These are phyloP conservation scores for Cisticola juncidis DNA, from an alignment of 2,113 vertebrate species.

Conservation along the genomic window DNA sequence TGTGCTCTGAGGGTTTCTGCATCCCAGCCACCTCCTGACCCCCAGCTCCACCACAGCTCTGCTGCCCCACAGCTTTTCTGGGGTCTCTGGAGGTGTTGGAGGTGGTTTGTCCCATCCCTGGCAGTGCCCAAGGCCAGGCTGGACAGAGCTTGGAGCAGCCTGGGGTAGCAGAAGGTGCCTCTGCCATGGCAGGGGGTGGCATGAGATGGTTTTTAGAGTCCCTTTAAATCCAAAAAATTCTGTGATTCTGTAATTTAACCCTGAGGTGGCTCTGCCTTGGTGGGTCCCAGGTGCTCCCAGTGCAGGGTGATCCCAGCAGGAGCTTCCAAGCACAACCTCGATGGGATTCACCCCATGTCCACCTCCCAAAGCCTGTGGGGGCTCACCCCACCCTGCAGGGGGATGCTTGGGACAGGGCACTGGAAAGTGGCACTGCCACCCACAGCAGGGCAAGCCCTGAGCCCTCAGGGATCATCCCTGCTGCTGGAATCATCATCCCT, in stretches of 20 bases:
- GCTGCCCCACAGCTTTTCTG: background rate
- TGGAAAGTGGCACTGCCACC: background rate
- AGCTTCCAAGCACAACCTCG: background rate
- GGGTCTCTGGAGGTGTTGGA: background rate
- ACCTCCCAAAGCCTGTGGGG: background rate
- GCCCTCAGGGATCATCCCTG: background rate
- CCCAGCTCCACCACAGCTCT: background rate
- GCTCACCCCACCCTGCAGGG: fast-evolving
- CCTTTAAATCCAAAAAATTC: background rate
- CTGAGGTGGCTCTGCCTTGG: background rate
- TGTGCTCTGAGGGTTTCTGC: background rate
- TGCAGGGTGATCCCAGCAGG: fast-evolving
- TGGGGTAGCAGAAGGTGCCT: background rate
- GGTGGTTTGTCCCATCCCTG: background rate
- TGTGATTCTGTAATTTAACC: background rate
- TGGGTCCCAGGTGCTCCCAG: background rate
- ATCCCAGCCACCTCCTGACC: background rate
- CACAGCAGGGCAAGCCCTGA: fast-evolving
- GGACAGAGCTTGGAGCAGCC: background rate
- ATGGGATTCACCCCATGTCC: fast-evolving
- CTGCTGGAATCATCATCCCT: background rate
- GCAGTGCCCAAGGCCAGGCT: background rate
- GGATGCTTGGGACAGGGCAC: fast-evolving
- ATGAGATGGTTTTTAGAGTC: background rate
- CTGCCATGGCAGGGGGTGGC: background rate